Base-by-base conservation (phyloP, 1,140 invertebrate species). In the Bombus polaris region DNA sequence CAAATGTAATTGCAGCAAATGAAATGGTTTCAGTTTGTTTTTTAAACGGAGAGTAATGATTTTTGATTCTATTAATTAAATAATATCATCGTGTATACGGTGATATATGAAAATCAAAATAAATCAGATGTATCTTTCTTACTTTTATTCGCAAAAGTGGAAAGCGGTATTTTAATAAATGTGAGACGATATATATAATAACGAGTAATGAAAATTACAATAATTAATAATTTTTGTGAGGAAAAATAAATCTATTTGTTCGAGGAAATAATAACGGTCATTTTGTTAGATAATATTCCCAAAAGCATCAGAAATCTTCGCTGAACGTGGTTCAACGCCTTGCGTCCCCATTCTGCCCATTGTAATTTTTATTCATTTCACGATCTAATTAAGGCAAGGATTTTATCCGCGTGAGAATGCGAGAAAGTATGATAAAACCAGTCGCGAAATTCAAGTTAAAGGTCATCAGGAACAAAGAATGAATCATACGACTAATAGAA, bases 341-440 rank as follows among this genome's bases (percentile, higher is more conserved):
- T n/a, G n/a, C 62, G 62, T 66, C 8, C 32, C 18, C 66, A 35
- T 68, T 68, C 66, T 28, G 32, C 39, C 53, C 32, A 37, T 57
- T 22, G 22, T 37, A 57, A 76, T 39, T 37, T 57, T 76, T 22
- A 37, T 37, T 57, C 53, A 32, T 75, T 59, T 39, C 39, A 62
- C 37, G 53, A 39, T 59, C 37, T 62, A 77, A 77, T 78, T 78
- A 78, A 78, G 25, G 10, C n/a, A 35, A 78, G 39, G 22, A 39
- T 25, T 78, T 22, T 25, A 18, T 13, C 15, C 8, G 12, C 39
- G n/a, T 22, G 76, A 78, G n/a, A 78, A 44, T 65, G 28, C 37
- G 76, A 78, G 59, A 78, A 65, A 78, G 76, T 44, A 65, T 18
- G 37, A 22, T 25, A 25, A 65, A 66, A 32, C n/a, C 9, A 32